Evolutionary conservation across 2,888 invertebrate genomes (phyloP).

Genomic region (Aethes cnicana): DNA sequence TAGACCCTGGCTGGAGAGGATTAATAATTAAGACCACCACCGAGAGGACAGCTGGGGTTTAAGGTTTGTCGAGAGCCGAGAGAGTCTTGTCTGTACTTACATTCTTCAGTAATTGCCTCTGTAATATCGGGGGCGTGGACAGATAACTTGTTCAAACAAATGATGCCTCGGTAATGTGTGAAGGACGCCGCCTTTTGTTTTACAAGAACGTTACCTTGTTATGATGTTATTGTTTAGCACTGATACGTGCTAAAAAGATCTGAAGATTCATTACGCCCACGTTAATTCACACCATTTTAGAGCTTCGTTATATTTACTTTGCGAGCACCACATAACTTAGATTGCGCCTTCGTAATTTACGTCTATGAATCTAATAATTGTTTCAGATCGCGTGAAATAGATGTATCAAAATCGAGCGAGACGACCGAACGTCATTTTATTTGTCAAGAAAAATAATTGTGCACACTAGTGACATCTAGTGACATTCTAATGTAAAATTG

Average conservation of each 20-base stretch:
- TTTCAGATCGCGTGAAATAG: conserved; percentile 13
- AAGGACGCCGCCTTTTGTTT: conserved; percentile 77
- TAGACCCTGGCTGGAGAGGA: conserved; percentile 33
- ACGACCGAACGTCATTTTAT: conserved; percentile 14
- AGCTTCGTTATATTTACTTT: conserved; percentile 12
- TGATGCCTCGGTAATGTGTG: conserved; percentile 73
- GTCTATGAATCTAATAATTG: conserved; percentile 21
- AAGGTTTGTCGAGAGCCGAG: conserved; percentile 44
- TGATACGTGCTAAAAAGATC: conserved; percentile 21
- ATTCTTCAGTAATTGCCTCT: conserved; percentile 76
- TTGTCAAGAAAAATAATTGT: conserved; percentile 8
- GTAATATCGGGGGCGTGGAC: conserved; percentile 62
- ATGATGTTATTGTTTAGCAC: conserved; percentile 30
- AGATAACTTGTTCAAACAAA: conserved; percentile 75
- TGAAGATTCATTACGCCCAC: conserved; percentile 46
- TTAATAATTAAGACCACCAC: conserved; percentile 58
- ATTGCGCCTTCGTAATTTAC: conserved; percentile 17
- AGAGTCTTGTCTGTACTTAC: conserved; percentile 68
- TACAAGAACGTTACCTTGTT: conserved; percentile 70
- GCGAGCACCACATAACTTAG: conserved; percentile 9
- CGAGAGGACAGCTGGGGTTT: conserved; percentile 54
- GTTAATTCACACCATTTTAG: conserved; percentile 20
- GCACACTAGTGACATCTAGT: conserved; percentile 19
- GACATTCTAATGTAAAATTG: background rate
- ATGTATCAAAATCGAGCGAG: conserved; percentile 17